A percentile compares a stretch with the other conserved stretches of the same genome.
Evolutionary conservation across 1,140 invertebrate species (phyloP).

Genomic region (Drosophila suzukii): DNA sequence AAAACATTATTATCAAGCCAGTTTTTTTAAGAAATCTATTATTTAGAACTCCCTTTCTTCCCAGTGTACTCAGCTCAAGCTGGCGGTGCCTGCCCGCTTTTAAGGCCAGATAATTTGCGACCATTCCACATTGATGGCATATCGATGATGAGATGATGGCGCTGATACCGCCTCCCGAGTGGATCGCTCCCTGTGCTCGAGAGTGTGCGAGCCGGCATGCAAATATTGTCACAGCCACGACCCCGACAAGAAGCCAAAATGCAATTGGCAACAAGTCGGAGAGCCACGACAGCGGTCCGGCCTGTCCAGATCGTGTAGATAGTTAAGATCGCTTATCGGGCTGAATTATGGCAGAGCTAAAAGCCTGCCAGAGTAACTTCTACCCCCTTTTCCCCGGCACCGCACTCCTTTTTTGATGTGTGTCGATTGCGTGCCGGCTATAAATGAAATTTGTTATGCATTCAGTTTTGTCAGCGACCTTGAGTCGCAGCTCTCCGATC

Average conservation of each 20-base stretch:
- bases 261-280: slow-evolving; percentile 53
- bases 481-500: slow-evolving; percentile 35
- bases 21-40: background rate
- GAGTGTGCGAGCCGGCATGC: slow-evolving; percentile 54
- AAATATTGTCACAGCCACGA: slow-evolving; percentile 71
- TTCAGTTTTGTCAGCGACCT: slow-evolving; percentile 54
- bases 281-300: slow-evolving; percentile 28
- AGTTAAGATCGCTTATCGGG: slow-evolving; percentile 78
- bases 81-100: slow-evolving; percentile 24
- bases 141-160: slow-evolving; percentile 79
- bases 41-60: background rate
- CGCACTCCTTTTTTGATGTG: slow-evolving; percentile 22
- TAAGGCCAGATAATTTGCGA: slow-evolving; percentile 75
- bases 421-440: slow-evolving; percentile 37
- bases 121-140: slow-evolving; percentile 77
- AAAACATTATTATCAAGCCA: too few relatives aligned
- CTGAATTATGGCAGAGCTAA: slow-evolving; percentile 80
- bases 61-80: background rate
- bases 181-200: slow-evolving; percentile 4
- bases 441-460: slow-evolving; percentile 70
- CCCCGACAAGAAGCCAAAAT: slow-evolving; percentile 46
- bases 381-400: background rate
- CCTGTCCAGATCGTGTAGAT: slow-evolving; percentile 77
- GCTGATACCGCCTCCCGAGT: slow-evolving; percentile 50
- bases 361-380: slow-evolving; percentile 70